These are phyloP conservation scores for Pterocles gutturalis DNA, from an alignment of 2,113 vertebrate species.

Conservation along the genomic window DNA sequence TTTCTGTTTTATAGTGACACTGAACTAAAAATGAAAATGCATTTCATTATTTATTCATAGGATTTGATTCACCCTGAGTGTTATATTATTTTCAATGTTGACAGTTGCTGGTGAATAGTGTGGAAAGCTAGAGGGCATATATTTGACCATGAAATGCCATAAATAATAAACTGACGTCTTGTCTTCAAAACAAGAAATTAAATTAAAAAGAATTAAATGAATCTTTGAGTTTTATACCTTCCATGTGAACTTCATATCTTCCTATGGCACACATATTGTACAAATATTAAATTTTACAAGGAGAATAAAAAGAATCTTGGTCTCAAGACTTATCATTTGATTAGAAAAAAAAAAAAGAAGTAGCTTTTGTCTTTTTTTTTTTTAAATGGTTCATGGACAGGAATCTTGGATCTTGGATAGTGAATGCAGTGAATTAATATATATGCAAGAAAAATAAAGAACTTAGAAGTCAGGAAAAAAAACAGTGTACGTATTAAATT, in stretches of 20 bases:
- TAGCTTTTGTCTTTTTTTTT: fast-evolving
- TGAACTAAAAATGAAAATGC: slow-evolving; percentile 53
- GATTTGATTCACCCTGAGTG: slow-evolving; percentile 52
- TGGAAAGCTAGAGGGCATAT: slow-evolving; percentile 29
- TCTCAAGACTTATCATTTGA: not conserved
- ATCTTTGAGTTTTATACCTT: not conserved
- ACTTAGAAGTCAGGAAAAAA: not conserved
- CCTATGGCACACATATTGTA: not conserved
- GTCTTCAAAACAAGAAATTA: not conserved
- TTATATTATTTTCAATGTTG: slow-evolving; percentile 45
- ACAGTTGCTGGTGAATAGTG: slow-evolving; percentile 28
- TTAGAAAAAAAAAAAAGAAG: not conserved
- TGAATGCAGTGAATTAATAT: not conserved
- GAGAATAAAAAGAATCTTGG: not conserved
- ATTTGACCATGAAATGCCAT: slow-evolving; percentile 53
- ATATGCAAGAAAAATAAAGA: not conserved
- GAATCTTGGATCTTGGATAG: not conserved
- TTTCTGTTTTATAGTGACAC: slow-evolving; percentile 1
- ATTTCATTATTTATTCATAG: slow-evolving; percentile 64
- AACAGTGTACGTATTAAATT: not conserved
- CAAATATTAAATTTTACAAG: not conserved
- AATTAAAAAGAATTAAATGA: not conserved
- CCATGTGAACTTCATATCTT: not conserved
- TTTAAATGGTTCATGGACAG: not conserved
- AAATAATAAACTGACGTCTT: slow-evolving; percentile 38